A percentile compares a stretch with the other conserved stretches of the same genome.
phyloP scores from a whole-genome alignment of 2,797 vertebrate genomes.

The Pangasius macronema region DNA sequence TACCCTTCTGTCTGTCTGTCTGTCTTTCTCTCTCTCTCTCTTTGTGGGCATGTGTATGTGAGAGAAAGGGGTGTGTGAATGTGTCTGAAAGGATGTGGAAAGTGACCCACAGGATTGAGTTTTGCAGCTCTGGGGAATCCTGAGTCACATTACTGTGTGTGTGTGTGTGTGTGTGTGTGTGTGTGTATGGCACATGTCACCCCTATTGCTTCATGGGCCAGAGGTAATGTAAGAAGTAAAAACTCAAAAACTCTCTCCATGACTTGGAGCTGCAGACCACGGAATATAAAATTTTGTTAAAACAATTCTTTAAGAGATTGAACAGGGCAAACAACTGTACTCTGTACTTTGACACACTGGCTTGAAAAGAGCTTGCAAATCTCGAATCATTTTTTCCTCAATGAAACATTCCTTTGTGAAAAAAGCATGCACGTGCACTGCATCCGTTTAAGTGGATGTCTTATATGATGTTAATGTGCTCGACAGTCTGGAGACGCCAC shows the following conservation, averaged over 20 bases:
- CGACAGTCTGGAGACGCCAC: slow-evolving; percentile 78
- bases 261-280: slow-evolving; percentile 74
- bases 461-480: slow-evolving; percentile 78
- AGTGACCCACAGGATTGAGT: slow-evolving; percentile 83
- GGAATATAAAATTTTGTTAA: slow-evolving; percentile 82
- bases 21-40: slow-evolving; percentile 52
- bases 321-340: slow-evolving; percentile 78
- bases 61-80: slow-evolving; percentile 55
- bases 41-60: slow-evolving; percentile 67
- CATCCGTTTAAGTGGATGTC: slow-evolving; percentile 49
- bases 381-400: slow-evolving; percentile 53
- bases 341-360: slow-evolving; percentile 76
- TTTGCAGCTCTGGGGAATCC: slow-evolving; percentile 82
- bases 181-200: slow-evolving; percentile 32
- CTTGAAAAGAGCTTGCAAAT: slow-evolving; percentile 61
- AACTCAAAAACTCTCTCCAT: slow-evolving; percentile 67
- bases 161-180: background rate
- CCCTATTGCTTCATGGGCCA: slow-evolving; percentile 49
- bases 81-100: slow-evolving; percentile 81
- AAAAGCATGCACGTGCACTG: slow-evolving; percentile 52
- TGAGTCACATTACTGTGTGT: slow-evolving; percentile 71
- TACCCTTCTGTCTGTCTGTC: slow-evolving; percentile 20
- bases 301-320: slow-evolving; percentile 85
- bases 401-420: slow-evolving; percentile 58
- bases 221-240: slow-evolving; percentile 74